Conservation (phyloP, 2,113 vertebrate species). For the Puntigrus tetrazona region DNA sequence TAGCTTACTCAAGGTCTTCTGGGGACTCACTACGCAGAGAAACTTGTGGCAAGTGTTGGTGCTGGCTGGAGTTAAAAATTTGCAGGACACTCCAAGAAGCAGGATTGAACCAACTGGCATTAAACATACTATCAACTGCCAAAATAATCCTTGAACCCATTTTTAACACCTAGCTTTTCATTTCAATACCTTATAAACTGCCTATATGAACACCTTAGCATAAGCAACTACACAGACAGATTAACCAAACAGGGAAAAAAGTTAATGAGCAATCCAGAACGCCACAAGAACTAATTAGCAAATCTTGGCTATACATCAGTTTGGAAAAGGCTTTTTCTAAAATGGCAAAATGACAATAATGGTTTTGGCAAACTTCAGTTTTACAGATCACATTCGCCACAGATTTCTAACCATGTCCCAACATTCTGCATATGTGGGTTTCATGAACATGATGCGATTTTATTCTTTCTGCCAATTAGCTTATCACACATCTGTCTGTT, state of each 20-base stretch:
- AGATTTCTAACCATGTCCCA: neutral
- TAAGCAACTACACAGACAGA: too few species aligned
- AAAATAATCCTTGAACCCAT: too few species aligned
- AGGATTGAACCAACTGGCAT: too few species aligned
- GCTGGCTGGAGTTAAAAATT: too few species aligned
- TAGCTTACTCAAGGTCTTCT: too few species aligned
- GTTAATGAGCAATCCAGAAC: too few species aligned
- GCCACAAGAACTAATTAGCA: neutral
- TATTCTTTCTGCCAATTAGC: conserved; percentile 15
- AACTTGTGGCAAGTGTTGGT: too few species aligned
- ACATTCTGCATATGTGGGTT: neutral
- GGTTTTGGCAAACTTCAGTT: neutral
- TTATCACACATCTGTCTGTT: neutral
- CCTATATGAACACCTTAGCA: neutral
- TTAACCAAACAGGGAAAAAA: too few species aligned
- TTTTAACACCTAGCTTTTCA: too few species aligned
- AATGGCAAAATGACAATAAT: neutral
- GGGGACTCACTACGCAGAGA: too few species aligned
- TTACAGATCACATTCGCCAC: neutral
- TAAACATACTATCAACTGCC: too few species aligned
- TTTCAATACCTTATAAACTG: neutral
- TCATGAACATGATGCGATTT: neutral
- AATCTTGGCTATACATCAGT: neutral
- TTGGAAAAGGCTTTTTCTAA: neutral
- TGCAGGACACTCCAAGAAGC: too few species aligned